Conservation (phyloP, 2,888 invertebrate species). For the Andrena chrysosceles region DNA sequence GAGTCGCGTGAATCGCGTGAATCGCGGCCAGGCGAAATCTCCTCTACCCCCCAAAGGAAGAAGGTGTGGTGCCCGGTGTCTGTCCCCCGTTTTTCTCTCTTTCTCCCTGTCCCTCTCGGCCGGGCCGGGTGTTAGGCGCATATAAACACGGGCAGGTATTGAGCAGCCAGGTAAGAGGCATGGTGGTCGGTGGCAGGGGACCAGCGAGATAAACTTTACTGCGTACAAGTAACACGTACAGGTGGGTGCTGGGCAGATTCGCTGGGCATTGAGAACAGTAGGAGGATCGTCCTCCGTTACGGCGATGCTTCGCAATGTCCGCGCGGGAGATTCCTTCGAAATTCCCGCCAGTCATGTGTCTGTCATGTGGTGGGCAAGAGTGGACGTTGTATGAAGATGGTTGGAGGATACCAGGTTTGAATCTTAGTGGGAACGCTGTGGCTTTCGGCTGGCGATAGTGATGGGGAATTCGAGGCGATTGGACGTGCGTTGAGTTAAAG, state of each 20-base stretch:
- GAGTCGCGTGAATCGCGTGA: slow-evolving; percentile 60
- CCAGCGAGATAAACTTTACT: slow-evolving; percentile 75
- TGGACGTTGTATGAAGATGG: not conserved
- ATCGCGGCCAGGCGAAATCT: slow-evolving; percentile 60
- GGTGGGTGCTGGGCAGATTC: slow-evolving; percentile 62
- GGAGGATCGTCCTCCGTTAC: slow-evolving; percentile 76
- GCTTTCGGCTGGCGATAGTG: no score
- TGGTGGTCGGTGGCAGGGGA: slow-evolving; percentile 72
- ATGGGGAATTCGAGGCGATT: no score
- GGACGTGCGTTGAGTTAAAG: no score
- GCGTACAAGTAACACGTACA: slow-evolving; percentile 70
- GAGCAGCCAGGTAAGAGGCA: slow-evolving; percentile 73
- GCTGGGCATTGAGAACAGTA: slow-evolving; percentile 70
- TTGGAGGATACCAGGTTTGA: not conserved
- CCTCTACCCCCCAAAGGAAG: slow-evolving; percentile 33
- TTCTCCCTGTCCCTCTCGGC: slow-evolving; percentile 27
- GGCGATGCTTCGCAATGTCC: slow-evolving; percentile 78
- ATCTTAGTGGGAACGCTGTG: no score
- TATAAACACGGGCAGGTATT: slow-evolving; percentile 77
- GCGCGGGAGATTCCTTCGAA: slow-evolving; percentile 62
- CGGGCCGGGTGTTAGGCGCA: slow-evolving; percentile 73
- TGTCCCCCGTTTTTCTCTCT: slow-evolving; percentile 13
- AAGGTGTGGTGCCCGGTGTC: slow-evolving; percentile 71
- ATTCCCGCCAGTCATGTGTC: slow-evolving; percentile 24
- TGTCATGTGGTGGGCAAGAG: not conserved